Percentiles rank a stretch among this genome's conserved stretches.
Conservation (phyloP, 2,797 vertebrate genomes). For the Myoxocephalus aenaeus region DNA sequence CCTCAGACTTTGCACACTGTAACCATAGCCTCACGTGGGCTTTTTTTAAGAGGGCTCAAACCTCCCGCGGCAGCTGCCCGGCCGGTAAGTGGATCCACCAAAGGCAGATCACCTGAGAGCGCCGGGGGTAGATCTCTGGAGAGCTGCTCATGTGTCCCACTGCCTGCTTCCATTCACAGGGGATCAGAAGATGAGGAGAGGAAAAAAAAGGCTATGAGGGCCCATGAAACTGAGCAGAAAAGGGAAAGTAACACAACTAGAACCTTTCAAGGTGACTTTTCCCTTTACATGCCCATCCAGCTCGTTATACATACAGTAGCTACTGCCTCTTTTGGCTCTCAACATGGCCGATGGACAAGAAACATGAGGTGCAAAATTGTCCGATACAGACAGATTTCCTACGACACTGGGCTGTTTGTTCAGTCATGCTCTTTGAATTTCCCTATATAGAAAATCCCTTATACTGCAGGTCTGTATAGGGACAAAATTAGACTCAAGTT, state of each 20-base stretch:
- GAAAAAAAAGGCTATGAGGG: slow-evolving; percentile 19
- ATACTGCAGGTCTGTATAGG: neutral
- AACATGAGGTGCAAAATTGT: neutral
- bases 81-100: slow-evolving; percentile 81
- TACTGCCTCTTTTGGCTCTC: neutral
- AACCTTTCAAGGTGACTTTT: slow-evolving; percentile 45
- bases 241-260: slow-evolving; percentile 20
- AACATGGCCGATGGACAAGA: neutral
- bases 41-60: slow-evolving; percentile 81
- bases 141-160: slow-evolving; percentile 79
- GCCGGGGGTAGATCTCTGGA: slow-evolving; percentile 67
- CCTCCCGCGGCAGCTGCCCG: slow-evolving; percentile 80
- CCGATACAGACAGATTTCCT: neutral
- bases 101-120: slow-evolving; percentile 79
- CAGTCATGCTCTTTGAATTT: neutral
- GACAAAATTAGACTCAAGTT: neutral
- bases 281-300: neutral
- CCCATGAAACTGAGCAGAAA: slow-evolving; percentile 43
- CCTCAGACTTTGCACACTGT: slow-evolving; percentile 66
- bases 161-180: slow-evolving; percentile 52
- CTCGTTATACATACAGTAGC: neutral
- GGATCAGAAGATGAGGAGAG: slow-evolving; percentile 42
- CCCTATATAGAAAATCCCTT: neutral
- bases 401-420: neutral
- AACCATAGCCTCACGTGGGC: slow-evolving; percentile 78